These are phyloP conservation scores for Petaurus breviceps DNA, from an alignment of 2,113 vertebrate species.

Conservation along the genomic window DNA sequence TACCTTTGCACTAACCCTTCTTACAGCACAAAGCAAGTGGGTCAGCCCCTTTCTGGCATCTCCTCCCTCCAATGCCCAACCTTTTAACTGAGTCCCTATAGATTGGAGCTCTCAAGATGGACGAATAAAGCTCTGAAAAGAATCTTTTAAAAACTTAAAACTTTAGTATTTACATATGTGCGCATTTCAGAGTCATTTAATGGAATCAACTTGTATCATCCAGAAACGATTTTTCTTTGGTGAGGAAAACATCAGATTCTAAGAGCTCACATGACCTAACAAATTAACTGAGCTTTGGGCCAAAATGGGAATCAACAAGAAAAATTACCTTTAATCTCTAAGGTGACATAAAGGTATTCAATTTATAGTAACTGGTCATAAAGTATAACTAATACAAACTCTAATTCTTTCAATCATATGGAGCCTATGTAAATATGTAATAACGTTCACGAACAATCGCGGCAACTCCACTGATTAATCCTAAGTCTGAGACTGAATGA, in stretches of 20 bases:
- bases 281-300: neutral
- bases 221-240: slow-evolving; percentile 18
- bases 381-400: neutral
- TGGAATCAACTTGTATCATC: neutral
- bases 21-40: neutral
- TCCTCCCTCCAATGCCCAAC: no score
- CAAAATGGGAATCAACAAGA: no score
- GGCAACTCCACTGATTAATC: neutral
- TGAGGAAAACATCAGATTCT: neutral
- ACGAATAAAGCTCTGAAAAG: neutral
- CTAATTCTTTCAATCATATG: neutral
- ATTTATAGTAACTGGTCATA: neutral
- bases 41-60: neutral
- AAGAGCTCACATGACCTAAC: neutral
- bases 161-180: neutral
- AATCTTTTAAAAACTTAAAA: slow-evolving; percentile 8
- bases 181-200: neutral
- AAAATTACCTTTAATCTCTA: neutral
- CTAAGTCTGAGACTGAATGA: neutral
- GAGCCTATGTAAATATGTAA: neutral
- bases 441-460: neutral
- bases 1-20: neutral
- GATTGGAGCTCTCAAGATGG: neutral
- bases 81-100: neutral
- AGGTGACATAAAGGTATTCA: neutral